Conservation (phyloP, 2,888 invertebrate species). For the Torymus tubicola region DNA sequence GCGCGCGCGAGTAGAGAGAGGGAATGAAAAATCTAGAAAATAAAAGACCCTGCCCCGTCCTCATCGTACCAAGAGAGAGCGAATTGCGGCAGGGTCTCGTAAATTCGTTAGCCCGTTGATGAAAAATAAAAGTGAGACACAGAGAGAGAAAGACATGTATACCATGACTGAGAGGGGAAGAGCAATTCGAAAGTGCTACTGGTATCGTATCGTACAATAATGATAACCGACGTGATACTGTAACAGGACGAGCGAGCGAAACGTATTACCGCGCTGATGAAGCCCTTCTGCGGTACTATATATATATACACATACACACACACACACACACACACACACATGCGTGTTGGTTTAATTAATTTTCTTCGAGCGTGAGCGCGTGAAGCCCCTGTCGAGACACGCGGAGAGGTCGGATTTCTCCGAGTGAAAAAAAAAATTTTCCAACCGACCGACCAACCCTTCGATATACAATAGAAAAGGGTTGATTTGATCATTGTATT, state of each 20-base stretch:
- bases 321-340: no score
- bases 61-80: constrained; percentile 22
- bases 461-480: background rate
- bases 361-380: constrained; percentile 62
- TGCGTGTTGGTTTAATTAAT: constrained; percentile 72
- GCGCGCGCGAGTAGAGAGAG: background rate
- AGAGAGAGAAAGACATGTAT: constrained; percentile 23
- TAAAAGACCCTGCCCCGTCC: background rate
- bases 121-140: constrained; percentile 43
- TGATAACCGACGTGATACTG: no score
- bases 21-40: constrained; percentile 48
- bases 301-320: background rate
- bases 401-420: constrained; percentile 62
- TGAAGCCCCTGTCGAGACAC: constrained; percentile 62
- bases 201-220: no score
- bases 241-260: no score
- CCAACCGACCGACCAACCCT: background rate
- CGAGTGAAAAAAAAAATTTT: constrained; percentile 45
- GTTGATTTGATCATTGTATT: no score
- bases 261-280: background rate
- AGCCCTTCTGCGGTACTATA: background rate
- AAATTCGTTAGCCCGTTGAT: constrained; percentile 53
- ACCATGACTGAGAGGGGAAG: background rate
- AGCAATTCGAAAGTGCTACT: constrained; percentile 17
- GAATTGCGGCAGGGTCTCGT: constrained; percentile 48